Evolutionary conservation across 2,113 vertebrate species (phyloP).

Genomic region (Lanius ludovicianus): DNA sequence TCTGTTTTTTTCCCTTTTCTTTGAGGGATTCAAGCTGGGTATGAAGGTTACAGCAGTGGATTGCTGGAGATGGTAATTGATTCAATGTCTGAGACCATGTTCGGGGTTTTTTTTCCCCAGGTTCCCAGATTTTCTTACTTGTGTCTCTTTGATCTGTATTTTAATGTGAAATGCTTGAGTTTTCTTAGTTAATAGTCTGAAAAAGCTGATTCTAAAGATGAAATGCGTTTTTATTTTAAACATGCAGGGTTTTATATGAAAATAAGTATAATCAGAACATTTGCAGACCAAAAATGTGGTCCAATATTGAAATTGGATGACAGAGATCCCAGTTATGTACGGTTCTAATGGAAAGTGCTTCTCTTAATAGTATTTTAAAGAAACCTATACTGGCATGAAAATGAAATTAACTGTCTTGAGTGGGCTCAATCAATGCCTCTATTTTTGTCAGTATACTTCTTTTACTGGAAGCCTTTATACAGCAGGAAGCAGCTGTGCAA

Average conservation of each 20-base stretch:
- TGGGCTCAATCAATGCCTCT: neutral
- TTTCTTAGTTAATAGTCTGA: neutral
- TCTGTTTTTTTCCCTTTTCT: conserved; percentile 2
- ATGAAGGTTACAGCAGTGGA: neutral
- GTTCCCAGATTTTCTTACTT: neutral
- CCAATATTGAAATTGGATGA: neutral
- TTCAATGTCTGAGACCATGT: neutral
- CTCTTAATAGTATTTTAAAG: neutral
- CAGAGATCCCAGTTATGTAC: neutral
- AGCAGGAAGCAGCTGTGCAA: neutral
- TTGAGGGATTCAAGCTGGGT: neutral
- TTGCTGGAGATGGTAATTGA: neutral
- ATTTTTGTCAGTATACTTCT: neutral
- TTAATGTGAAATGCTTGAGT: neutral
- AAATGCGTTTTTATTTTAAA: neutral
- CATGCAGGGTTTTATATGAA: neutral
- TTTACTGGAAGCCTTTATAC: neutral
- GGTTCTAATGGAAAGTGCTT: neutral
- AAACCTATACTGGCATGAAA: neutral
- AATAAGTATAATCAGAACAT: neutral
- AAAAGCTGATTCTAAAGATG: neutral
- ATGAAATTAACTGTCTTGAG: neutral
- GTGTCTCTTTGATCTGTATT: neutral
- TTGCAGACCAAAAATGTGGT: neutral
- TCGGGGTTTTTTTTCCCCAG: neutral